A percentile compares a stretch with the other conserved stretches of the same genome.
phyloP scores from a whole-genome alignment of 1,140 invertebrate genomes.

The roundworm (Caenorhabditis elegans) region DNA sequence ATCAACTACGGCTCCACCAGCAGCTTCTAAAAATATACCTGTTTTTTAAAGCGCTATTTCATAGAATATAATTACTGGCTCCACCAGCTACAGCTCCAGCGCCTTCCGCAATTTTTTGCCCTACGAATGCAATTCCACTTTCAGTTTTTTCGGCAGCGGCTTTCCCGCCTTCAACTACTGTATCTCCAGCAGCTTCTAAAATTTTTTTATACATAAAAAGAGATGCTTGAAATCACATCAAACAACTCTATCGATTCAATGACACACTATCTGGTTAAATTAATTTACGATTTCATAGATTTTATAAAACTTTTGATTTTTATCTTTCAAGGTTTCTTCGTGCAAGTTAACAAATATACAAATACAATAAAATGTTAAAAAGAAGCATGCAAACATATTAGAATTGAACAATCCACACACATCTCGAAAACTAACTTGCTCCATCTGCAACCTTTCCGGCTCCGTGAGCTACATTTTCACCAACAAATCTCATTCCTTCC shows the following conservation, averaged over 20 bases:
- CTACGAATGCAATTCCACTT: neutral
- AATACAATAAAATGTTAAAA: too few species aligned
- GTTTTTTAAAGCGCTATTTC: too few species aligned
- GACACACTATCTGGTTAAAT: too few species aligned
- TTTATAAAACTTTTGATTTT: too few species aligned
- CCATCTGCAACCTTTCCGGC: neutral
- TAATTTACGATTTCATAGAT: too few species aligned
- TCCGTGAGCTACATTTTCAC: neutral
- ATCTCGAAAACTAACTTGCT: neutral
- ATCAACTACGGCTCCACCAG: neutral
- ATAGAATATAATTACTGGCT: neutral
- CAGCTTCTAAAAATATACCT: neutral
- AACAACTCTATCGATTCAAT: too few species aligned
- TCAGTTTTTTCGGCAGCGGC: neutral
- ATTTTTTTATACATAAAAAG: too few species aligned
- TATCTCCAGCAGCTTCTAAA: slow-evolving; percentile 25
- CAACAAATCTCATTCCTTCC: slow-evolving; percentile 21
- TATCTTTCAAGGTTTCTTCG: too few species aligned
- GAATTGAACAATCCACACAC: neutral
- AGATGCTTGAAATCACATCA: too few species aligned
- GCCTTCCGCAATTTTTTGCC: neutral
- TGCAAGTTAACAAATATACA: too few species aligned
- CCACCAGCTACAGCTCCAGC: slow-evolving; percentile 1
- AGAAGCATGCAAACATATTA: neutral
- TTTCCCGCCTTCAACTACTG: neutral